Evolutionary conservation across 2,113 vertebrate genomes (phyloP).

Genomic region (Aldabrachelys gigantea): DNA sequence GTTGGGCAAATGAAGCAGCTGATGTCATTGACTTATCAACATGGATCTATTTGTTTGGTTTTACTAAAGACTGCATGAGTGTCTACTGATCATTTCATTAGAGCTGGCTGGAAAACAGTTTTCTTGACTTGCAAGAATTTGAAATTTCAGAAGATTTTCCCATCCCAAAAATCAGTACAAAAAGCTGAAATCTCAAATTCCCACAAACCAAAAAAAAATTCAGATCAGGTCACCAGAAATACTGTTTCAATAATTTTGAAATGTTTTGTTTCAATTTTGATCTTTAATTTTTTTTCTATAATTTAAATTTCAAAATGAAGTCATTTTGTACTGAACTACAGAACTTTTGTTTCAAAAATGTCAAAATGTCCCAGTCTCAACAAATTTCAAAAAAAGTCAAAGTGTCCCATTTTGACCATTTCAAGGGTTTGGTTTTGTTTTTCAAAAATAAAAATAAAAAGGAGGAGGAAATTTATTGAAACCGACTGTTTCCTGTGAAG

Average conservation of each 20-base stretch:
- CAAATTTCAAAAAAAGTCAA: too few species aligned
- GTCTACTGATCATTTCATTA: background rate
- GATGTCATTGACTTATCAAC: too few species aligned
- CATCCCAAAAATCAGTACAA: background rate
- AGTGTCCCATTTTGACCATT: background rate
- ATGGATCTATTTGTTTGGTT: background rate
- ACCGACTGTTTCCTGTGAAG: background rate
- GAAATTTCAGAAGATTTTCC: background rate
- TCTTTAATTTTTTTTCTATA: too few species aligned
- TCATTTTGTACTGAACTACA: too few species aligned
- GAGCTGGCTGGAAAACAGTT: background rate
- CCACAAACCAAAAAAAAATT: too few species aligned
- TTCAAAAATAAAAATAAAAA: too few species aligned
- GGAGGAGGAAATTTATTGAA: background rate
- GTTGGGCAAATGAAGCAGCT: background rate
- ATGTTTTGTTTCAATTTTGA: too few species aligned
- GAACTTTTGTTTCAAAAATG: too few species aligned
- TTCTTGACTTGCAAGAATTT: background rate
- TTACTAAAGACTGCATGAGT: background rate
- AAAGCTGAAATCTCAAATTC: background rate
- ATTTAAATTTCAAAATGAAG: too few species aligned
- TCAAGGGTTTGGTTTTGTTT: background rate
- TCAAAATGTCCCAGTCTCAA: too few species aligned
- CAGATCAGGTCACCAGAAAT: too few species aligned
- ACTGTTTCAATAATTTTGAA: too few species aligned